Conservation (phyloP, 1,140 invertebrate species). For the Elysia chlorotica region DNA sequence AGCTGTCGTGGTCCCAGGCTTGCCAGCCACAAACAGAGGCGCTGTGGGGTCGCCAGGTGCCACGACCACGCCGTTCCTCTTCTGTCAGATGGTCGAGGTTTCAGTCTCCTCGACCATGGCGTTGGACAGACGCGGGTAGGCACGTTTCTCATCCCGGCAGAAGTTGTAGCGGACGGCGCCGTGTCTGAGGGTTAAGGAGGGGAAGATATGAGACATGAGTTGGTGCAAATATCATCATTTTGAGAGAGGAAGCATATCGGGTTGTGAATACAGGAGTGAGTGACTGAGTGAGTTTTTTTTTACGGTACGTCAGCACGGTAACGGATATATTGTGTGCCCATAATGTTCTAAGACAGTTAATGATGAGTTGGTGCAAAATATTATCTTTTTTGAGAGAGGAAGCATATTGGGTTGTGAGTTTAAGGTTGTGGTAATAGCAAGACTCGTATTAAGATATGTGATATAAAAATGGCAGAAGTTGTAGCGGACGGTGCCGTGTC, state of each 20-base stretch:
- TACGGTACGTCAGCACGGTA: too few relatives aligned
- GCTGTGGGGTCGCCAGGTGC: too few relatives aligned
- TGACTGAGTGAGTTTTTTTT: neutral
- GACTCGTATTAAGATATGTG: too few relatives aligned
- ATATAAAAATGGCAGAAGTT: constrained; percentile 28
- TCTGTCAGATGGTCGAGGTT: constrained; percentile 9
- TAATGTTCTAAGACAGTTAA: neutral
- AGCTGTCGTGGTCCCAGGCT: too few relatives aligned
- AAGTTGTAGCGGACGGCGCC: constrained; percentile 30
- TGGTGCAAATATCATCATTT: neutral
- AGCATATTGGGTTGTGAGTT: too few relatives aligned
- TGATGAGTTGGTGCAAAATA: neutral
- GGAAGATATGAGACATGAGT: neutral
- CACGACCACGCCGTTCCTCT: constrained; percentile 3
- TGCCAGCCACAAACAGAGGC: too few relatives aligned
- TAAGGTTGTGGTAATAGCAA: too few relatives aligned
- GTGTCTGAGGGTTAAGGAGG: constrained; percentile 5
- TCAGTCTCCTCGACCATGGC: constrained; percentile 8
- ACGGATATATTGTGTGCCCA: too few relatives aligned
- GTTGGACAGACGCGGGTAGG: neutral
- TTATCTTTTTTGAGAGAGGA: too few relatives aligned
- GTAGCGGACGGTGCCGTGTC: constrained; percentile 28
- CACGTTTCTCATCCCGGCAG: constrained; percentile 14
- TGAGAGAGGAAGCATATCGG: neutral
- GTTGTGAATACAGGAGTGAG: neutral